Conservation (phyloP, 2,888 invertebrate genomes). For the Kryphioiulus occultus region DNA sequence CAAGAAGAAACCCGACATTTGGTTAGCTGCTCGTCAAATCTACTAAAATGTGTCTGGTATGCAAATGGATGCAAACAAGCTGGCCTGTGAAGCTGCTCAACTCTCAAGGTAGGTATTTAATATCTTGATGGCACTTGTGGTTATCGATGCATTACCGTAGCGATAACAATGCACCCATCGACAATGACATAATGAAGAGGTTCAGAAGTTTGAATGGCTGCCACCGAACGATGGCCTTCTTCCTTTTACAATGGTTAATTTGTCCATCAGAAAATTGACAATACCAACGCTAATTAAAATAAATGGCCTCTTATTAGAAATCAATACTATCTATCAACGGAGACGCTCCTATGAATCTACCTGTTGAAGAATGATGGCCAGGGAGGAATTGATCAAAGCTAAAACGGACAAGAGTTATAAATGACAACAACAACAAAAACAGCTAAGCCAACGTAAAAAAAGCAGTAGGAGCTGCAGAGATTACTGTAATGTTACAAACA, state of each 20-base stretch:
- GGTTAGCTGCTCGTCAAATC: not conserved
- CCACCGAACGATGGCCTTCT: not conserved
- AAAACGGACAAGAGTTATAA: not conserved
- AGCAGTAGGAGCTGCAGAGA: too few relatives aligned
- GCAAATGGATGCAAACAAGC: not conserved
- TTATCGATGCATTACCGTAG: constrained; percentile 22
- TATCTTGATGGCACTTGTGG: constrained; percentile 19
- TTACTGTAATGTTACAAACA: too few relatives aligned
- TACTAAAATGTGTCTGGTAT: not conserved
- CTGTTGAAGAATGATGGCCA: not conserved
- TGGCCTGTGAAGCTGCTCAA: not conserved
- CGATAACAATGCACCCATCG: not conserved
- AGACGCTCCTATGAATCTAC: not conserved
- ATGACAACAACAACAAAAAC: not conserved
- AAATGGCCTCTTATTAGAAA: constrained; percentile 8
- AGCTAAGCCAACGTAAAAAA: too few relatives aligned
- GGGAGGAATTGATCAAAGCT: not conserved
- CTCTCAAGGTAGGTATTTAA: not conserved
- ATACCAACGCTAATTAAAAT: constrained; percentile 26
- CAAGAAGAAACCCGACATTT: not conserved
- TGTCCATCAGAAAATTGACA: constrained; percentile 35
- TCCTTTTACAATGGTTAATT: constrained; percentile 25
- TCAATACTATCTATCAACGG: constrained; percentile 1
- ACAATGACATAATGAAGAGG: constrained; percentile 35
- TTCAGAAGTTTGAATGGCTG: constrained; percentile 11